These are phyloP conservation scores for Siniperca knerii DNA, from an alignment of 2,113 vertebrate species.

Conservation along the genomic window DNA sequence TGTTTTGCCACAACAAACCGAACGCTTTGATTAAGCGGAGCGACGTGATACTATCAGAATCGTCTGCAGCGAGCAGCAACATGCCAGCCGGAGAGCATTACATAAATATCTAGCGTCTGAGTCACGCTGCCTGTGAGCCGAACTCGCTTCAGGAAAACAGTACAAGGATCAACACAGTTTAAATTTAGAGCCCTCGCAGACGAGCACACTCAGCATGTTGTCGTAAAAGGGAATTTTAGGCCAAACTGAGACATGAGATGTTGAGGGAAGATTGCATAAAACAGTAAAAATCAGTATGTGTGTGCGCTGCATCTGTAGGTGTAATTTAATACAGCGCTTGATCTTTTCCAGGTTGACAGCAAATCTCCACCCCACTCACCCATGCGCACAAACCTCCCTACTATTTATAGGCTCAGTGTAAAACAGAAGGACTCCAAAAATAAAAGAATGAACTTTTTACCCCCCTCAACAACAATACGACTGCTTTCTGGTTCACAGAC, in stretches of 20 bases:
- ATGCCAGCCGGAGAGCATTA: constrained; percentile 28
- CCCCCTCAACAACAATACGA: constrained; percentile 69
- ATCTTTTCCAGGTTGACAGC: constrained; percentile 69
- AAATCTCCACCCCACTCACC: constrained; percentile 47
- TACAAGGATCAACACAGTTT: constrained; percentile 54
- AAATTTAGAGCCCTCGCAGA: constrained; percentile 66
- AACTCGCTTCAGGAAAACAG: constrained; percentile 52
- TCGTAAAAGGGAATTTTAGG: constrained; percentile 37
- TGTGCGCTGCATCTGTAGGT: constrained; percentile 4
- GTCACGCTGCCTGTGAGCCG: constrained; percentile 48
- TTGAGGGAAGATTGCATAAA: constrained; percentile 36
- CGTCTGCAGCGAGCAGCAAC: constrained; percentile 41
- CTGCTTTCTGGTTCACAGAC: constrained; percentile 65
- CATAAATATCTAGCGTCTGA: constrained; percentile 64
- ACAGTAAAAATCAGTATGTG: constrained; percentile 17
- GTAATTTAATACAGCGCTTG: constrained; percentile 49
- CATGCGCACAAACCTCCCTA: constrained; percentile 39
- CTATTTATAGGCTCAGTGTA: constrained; percentile 72
- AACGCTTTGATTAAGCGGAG: constrained; percentile 16
- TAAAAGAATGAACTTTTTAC: constrained; percentile 80
- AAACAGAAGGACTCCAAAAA: constrained; percentile 73
- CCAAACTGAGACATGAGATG: constrained; percentile 34
- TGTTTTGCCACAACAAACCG: constrained; percentile 39
- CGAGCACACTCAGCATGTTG: constrained; percentile 61
- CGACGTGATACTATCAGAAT: constrained; percentile 4